Base-by-base conservation (phyloP, 2,797 vertebrate genomes). In the Botia kubotai region DNA sequence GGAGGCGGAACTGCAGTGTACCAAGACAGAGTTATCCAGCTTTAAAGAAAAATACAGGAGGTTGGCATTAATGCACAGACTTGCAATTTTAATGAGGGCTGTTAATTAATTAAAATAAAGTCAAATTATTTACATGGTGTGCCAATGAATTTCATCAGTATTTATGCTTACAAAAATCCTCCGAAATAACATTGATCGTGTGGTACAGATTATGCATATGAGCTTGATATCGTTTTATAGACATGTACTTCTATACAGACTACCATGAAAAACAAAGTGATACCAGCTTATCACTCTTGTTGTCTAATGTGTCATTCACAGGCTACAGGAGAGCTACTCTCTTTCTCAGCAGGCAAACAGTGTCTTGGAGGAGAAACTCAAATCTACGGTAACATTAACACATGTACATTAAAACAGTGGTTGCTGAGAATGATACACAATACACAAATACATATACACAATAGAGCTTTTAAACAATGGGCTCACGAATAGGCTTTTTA, bases 11-110 rank as follows among this genome's bases (percentile, higher is more conserved):
- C 36, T 94, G 74, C 90, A 94, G 82, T 90, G 89, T 33, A 91
- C 91, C 72, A 93, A 90, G 39, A 89, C 92, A 0, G 93, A 95
- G 86, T 91, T 94, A 46, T 79, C 83, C 48, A 87, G 83, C 6
- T 84, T 92, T 60, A 94, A 93, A 74, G 92, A 93, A 7, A 94
- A 93, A 85, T 94, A 93, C 73, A 92, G 90, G 89, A 94, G 93
- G 93, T 94, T 26, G 79, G 85, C 0, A 58, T 66, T 19, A 39
- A 63, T 36, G 29, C 46, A 63, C 26, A 36, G 26, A 29, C 26
- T 29, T 16, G 1, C 39, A 43, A 43, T 7, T 43, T 43, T 7
- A 29, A 29, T 33, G 3, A 58, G 1, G 46, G 46, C 46, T 48
- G 6, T 53, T 53, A 43, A 53, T 53, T 16, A 3, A 16, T 53